Base-by-base conservation (phyloP, 2,888 invertebrate species). In the Plemyria rubiginata region DNA sequence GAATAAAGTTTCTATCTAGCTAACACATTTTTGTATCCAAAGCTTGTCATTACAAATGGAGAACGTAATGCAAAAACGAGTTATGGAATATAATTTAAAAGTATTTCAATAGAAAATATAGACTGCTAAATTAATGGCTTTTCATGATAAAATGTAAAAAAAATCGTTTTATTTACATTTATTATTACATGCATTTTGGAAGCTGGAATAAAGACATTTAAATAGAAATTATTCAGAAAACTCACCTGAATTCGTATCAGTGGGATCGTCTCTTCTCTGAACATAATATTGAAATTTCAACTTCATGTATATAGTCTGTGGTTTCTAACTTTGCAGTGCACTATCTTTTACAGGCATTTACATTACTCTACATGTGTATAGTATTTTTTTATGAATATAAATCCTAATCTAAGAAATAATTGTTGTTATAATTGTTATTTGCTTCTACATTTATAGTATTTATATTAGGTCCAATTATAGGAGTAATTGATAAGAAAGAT, bases 171-270 rank as follows among this genome's bases (percentile, higher is more conserved):
- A 29, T 9, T 50, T 9, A 13, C 9, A 13, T 50, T 16, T 5
- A 22, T 36, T 54, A 15, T 32, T 13, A 7, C 32, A 57, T 50
- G 43, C 15, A 41, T 16, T 40, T 16, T 16, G 41, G 13, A 53
- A 46, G 16, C 45, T 46, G 43, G n/a, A 50, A 49, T 43, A 43
- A 49, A 54, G 12, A 11, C 8, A 36, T 51, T 50, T 11, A 46
- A 16, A 55, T 29, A 5, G 28, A n/a, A 3, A 43, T 60, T 38
- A 54, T 45, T 41, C 15, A 48, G 13, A 40, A 46, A 68, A 85
- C 91, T 87, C 75, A 92, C 92, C 90, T 91, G 87, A 66, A 92
- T 88, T 81, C 87, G 78, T 79, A 92, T 92, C 32, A 92, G 86
- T 62, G 92, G 92, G 68, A 92, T 90, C 56, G 87, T 88, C 77